Conservation (phyloP, 2,888 invertebrate species). For the Nomada fabriciana region DNA sequence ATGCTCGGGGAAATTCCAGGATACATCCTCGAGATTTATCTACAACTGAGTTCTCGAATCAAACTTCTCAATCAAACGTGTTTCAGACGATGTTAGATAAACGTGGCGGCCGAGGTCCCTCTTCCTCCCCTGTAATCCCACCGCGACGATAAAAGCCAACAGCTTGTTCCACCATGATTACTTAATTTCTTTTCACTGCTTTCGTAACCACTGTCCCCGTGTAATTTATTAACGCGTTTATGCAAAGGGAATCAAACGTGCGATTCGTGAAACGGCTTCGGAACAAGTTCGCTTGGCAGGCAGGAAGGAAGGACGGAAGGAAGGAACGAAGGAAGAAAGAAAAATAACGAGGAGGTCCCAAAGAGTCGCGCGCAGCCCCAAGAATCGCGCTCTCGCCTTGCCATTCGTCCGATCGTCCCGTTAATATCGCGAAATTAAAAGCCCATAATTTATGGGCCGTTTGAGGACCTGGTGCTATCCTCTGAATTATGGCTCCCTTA, state of each 20-base stretch:
- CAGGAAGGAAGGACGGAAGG: neutral
- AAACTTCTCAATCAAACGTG: slow-evolving; percentile 7
- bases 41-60: slow-evolving; percentile 15
- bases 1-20: slow-evolving; percentile 6
- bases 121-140: neutral
- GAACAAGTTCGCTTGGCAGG: neutral
- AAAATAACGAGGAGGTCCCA: neutral
- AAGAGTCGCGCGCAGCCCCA: slow-evolving; percentile 28
- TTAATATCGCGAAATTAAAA: slow-evolving; percentile 83
- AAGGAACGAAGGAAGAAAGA: neutral
- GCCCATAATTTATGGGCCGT: slow-evolving; percentile 83
- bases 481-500: slow-evolving; percentile 84
- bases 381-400: slow-evolving; percentile 56
- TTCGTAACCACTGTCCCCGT: neutral
- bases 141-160: neutral
- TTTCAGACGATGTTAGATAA: neutral
- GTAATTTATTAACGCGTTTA: slow-evolving; percentile 12
- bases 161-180: neutral
- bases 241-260: neutral
- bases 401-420: slow-evolving; percentile 77
- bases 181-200: neutral
- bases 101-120: neutral
- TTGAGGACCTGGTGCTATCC: slow-evolving; percentile 83
- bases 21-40: slow-evolving; percentile 30
- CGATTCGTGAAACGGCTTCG: slow-evolving; percentile 14